phyloP scores from a whole-genome alignment of 2,888 invertebrate genomes.

The Didymodactylos carnosus region DNA sequence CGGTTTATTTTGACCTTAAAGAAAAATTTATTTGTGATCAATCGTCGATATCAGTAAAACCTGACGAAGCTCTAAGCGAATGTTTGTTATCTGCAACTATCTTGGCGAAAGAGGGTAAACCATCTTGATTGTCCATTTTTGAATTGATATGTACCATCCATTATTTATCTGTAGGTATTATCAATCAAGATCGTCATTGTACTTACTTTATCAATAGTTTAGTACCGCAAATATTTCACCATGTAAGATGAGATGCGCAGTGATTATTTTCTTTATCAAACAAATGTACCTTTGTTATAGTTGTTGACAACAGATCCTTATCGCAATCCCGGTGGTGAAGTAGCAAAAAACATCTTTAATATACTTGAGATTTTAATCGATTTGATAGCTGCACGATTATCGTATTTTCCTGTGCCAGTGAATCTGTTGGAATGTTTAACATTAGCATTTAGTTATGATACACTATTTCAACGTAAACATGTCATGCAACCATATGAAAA shows the following conservation, averaged over 20 bases:
- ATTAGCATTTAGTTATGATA: conserved; percentile 35
- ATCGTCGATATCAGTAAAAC: conserved; percentile 38
- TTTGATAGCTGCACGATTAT: conserved; percentile 31
- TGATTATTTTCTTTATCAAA: conserved; percentile 1
- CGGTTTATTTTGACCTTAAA: conserved; percentile 37
- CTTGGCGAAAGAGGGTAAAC: conserved; percentile 32
- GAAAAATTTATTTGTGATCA: conserved; percentile 36
- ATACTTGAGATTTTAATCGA: conserved; percentile 37
- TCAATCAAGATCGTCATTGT: conserved; percentile 35
- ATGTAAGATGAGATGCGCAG: conserved; percentile 20
- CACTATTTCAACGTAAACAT: conserved; percentile 35
- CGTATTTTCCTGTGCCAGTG: conserved; percentile 29
- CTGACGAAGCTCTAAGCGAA: conserved; percentile 38
- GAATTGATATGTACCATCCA: not conserved
- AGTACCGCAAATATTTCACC: conserved; percentile 37
- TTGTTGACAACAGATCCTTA: conserved; percentile 35
- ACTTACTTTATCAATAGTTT: conserved; percentile 34
- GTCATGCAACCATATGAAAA: too few species aligned
- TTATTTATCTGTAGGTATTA: conserved; percentile 24
- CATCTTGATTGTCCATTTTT: conserved; percentile 2
- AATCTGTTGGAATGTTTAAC: conserved; percentile 29
- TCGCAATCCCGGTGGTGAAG: conserved; percentile 36
- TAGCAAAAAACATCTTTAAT: conserved; percentile 37
- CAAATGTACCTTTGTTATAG: conserved; percentile 18
- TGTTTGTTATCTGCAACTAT: conserved; percentile 35